Evolutionary conservation across 2,113 vertebrate species (phyloP).

Genomic region (Corvus hawaiiensis): DNA sequence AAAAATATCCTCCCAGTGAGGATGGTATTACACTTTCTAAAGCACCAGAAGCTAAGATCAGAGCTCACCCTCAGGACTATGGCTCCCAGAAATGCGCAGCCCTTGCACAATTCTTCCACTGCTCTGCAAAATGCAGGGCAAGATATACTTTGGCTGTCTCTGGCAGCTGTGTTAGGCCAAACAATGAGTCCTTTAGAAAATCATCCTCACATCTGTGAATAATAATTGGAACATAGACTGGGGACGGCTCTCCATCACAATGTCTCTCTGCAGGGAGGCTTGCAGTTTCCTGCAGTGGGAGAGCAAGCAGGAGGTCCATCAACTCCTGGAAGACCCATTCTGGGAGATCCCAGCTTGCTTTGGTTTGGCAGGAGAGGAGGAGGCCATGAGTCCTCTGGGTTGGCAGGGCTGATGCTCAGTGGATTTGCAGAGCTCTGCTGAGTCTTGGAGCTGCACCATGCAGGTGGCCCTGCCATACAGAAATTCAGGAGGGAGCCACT

Average conservation of each 20-base stretch:
- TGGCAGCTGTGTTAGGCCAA: background rate
- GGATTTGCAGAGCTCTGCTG: background rate
- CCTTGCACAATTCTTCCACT: background rate
- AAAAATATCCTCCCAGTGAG: background rate
- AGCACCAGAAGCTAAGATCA: background rate
- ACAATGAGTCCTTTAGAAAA: background rate
- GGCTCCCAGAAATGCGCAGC: background rate
- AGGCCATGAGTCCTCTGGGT: background rate
- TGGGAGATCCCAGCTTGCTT: background rate
- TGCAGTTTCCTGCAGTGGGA: background rate
- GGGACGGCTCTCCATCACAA: background rate
- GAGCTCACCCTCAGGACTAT: background rate
- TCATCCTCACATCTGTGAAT: background rate
- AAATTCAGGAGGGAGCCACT: rapidly evolving
- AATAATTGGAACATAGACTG: background rate
- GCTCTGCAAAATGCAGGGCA: background rate
- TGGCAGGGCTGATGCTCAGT: background rate
- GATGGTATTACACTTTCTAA: background rate
- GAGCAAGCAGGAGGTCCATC: background rate
- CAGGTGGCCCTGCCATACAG: background rate
- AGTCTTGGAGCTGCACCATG: background rate
- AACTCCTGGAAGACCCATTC: background rate
- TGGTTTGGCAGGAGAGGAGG: background rate
- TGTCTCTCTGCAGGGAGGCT: background rate
- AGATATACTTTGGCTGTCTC: background rate